phyloP scores from a whole-genome alignment of 2,113 vertebrate species.

The Apteryx mantelli region DNA sequence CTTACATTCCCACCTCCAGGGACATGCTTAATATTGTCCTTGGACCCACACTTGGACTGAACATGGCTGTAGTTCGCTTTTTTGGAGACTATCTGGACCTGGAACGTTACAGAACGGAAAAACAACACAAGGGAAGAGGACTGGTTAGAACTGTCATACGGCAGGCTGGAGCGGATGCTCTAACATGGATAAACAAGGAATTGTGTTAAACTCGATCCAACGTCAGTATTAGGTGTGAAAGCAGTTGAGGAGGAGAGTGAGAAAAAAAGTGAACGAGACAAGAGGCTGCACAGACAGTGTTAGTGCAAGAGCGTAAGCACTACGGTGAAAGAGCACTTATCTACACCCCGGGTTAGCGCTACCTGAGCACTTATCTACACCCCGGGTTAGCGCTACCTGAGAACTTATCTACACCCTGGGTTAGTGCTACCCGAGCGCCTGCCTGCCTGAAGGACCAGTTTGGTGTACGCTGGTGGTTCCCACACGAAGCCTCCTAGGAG shows the following conservation, averaged over 20 bases:
- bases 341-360: neutral
- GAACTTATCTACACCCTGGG: neutral
- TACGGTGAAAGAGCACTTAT: neutral
- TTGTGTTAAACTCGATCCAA: neutral
- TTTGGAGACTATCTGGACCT: conserved; percentile 99
- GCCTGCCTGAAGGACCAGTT: neutral
- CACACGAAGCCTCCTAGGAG: neutral
- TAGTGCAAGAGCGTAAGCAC: conserved; percentile 68
- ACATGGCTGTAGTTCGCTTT: conserved; percentile 99
- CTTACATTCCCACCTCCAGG: conserved; percentile 99
- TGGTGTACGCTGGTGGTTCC: neutral
- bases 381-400: neutral
- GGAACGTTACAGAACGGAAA: conserved; percentile 83
- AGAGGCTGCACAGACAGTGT: conserved; percentile 48
- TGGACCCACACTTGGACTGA: conserved; percentile 98
- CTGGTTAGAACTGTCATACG: conserved; percentile 69
- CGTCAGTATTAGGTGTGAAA: neutral
- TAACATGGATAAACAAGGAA: neutral
- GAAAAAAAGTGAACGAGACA: neutral
- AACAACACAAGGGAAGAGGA: conserved; percentile 79
- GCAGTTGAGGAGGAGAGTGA: conserved; percentile 2
- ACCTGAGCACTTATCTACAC: neutral
- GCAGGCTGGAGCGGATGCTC: conserved; percentile 4
- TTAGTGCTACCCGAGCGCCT: neutral
- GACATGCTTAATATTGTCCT: conserved; percentile 99